Evolutionary conservation across 2,113 vertebrate genomes (phyloP), one percentile per base, ranked within the genome.

Genomic region (Hiodon tergisus): DNA sequence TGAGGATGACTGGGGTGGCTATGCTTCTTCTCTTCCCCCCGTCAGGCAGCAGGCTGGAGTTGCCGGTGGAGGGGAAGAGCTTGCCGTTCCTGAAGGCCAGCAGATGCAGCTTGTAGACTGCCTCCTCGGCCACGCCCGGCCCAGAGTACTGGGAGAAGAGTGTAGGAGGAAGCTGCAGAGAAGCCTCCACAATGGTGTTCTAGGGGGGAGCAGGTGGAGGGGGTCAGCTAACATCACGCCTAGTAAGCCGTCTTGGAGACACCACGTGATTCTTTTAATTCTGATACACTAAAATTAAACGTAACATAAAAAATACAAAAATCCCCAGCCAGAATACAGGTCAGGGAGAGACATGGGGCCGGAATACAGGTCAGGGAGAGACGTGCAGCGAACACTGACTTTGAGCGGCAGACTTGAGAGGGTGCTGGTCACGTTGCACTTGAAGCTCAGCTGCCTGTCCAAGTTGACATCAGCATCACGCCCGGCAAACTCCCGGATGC

Each of bases 31-130:
- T 93, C 70, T 95, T 97, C 3, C 93, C 93, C n/a, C 94, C 86
- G 0, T 95, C 94, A 0, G 91, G 92, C 84, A 97, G 83, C 3
- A 89, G 81, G 2, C 94, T 93, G 14, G 94, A 94, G 85, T 98
- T 98, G n/a, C 95, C 93, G 0, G 94, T 95, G 62, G 94, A 91
- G 50, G 96, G 96, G 48, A 99, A 99, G 72, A 99, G 95, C 83
- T 97, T 98, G 70, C 96, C 96, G 5, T 98, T 99, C 71, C 96
- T 92, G 83, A 99, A 98, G 0, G 94, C 97, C 59, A 98, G 93
- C 52, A 99, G 93, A 51, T 98, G 94, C 58, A 99, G 93, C 86
- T 94, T 97, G 79, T 90, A 97, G 71, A 93, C 79, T 0, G 89
- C 85, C 72, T 98, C 94, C 3, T 98, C 95, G 9, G 84, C 17